Evolutionary conservation across 2,888 invertebrate genomes (phyloP).

Genomic region (Troglohyphantes excavatus): DNA sequence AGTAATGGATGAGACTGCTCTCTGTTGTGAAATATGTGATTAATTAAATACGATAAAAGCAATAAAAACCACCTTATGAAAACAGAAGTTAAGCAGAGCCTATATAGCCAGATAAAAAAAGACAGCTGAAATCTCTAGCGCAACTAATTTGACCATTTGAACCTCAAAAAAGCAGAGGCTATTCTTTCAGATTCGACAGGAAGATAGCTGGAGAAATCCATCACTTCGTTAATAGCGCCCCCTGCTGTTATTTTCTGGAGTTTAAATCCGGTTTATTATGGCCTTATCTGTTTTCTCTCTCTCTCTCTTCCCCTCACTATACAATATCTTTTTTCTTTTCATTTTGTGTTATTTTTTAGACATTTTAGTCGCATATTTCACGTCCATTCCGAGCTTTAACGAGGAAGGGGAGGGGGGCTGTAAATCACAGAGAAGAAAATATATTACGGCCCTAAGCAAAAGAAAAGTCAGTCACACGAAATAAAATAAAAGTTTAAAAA

Average conservation of each 20-base stretch:
- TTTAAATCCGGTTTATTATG: slow-evolving; percentile 49
- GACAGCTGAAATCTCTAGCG: not conserved
- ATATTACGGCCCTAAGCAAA: slow-evolving; percentile 37
- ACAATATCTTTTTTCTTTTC: not conserved
- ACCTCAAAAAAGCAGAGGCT: not conserved
- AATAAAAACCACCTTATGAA: not conserved
- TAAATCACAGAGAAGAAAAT: slow-evolving; percentile 41
- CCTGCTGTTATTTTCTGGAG: slow-evolving; percentile 44
- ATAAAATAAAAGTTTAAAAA: slow-evolving; percentile 7
- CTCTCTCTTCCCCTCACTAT: not conserved
- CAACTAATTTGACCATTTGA: slow-evolving; percentile 8
- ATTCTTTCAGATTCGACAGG: slow-evolving; percentile 3
- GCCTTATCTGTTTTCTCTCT: not conserved
- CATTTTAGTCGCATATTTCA: slow-evolving; percentile 55
- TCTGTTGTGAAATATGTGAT: no score
- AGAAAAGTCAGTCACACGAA: not conserved
- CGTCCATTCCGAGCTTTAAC: slow-evolving; percentile 47
- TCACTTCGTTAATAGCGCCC: slow-evolving; percentile 43
- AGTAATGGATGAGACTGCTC: no score
- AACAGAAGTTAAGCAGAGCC: not conserved
- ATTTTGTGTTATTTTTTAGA: not conserved
- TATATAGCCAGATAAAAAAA: not conserved
- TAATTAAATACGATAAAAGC: no score
- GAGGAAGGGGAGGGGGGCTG: not conserved
- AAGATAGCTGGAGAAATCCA: slow-evolving; percentile 7